phyloP scores from a whole-genome alignment of 2,888 invertebrate species.

The Anodontia alba region DNA sequence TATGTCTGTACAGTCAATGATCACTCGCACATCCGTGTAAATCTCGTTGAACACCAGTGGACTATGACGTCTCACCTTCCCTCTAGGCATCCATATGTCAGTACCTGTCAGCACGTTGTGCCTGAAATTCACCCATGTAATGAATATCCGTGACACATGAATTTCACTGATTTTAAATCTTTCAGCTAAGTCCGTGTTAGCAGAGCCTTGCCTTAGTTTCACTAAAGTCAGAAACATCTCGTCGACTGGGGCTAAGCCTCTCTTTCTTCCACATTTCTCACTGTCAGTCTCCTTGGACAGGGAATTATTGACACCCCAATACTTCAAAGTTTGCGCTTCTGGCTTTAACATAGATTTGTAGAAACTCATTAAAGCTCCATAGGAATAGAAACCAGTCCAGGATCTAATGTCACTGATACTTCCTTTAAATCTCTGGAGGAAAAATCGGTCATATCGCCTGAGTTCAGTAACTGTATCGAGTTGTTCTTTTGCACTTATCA shows the following conservation, averaged over 20 bases:
- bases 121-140: constrained; percentile 19
- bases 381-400: background rate
- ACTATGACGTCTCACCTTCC: background rate
- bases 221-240: background rate
- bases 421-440: background rate
- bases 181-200: constrained; percentile 12
- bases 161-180: constrained; percentile 19
- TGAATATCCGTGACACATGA: background rate
- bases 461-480: background rate
- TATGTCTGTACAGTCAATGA: constrained; percentile 6
- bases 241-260: background rate
- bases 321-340: background rate
- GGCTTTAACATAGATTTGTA: background rate
- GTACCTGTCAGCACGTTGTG: background rate
- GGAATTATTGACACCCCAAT: background rate
- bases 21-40: background rate
- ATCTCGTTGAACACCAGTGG: background rate
- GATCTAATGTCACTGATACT: background rate
- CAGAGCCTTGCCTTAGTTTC: constrained; percentile 2
- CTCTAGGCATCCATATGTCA: constrained; percentile 5
- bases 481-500: background rate
- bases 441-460: background rate
- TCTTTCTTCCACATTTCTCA: too few relatives aligned
- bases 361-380: background rate
- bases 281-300: background rate